phyloP scores from a whole-genome alignment of 2,888 invertebrate species.

The Trissonchulus latispiculum region DNA sequence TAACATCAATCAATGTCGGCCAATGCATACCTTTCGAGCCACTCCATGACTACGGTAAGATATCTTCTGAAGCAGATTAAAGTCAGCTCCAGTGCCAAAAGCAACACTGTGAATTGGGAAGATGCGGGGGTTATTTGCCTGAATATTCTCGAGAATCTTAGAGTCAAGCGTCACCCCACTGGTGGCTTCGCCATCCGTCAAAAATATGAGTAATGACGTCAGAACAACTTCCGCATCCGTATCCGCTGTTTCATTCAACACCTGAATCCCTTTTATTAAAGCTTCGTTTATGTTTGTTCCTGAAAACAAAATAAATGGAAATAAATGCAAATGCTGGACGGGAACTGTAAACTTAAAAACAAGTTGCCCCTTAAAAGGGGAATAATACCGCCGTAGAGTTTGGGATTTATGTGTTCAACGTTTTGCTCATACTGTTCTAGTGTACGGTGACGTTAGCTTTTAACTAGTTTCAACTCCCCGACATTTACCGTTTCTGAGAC shows the following conservation, averaged over 20 bases:
- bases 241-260: not conserved
- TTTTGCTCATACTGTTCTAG: too few relatives aligned
- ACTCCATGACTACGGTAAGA: conserved; percentile 59
- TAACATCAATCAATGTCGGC: too few relatives aligned
- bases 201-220: conserved; percentile 42
- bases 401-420: too few relatives aligned
- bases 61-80: conserved; percentile 57
- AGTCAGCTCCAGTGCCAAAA: conserved; percentile 60
- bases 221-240: conserved; percentile 54
- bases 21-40: conserved; percentile 60
- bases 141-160: conserved; percentile 31
- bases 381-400: too few relatives aligned
- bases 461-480: too few relatives aligned
- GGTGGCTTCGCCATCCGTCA: conserved; percentile 47
- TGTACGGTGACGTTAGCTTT: too few relatives aligned
- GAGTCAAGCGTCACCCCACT: conserved; percentile 37
- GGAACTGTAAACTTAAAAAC: too few relatives aligned
- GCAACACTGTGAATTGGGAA: conserved; percentile 57
- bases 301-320: not conserved
- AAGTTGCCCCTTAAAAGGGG: too few relatives aligned
- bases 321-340: too few relatives aligned
- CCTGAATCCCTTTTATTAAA: conserved; percentile 21
- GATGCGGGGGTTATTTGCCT: conserved; percentile 20
- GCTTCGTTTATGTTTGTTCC: conserved; percentile 24
- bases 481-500: too few relatives aligned